Percentiles rank a stretch among this genome's conserved stretches.
These are phyloP conservation scores for Hirudinaria manillensis DNA, from an alignment of 2,888 invertebrate genomes.

Conservation along the genomic window DNA sequence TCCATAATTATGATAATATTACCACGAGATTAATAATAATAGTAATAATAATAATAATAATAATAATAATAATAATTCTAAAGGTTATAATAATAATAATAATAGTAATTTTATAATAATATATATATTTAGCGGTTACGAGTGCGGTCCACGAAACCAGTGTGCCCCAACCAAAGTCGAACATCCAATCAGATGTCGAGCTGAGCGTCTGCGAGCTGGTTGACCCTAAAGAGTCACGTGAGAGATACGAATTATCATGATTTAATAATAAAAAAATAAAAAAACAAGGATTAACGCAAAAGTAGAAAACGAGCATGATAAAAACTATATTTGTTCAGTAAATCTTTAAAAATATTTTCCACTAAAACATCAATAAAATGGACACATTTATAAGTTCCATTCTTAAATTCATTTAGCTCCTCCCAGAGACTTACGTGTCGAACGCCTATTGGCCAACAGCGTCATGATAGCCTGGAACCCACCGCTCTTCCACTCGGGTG, in stretches of 20 bases:
- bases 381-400: background rate
- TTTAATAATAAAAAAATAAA: background rate
- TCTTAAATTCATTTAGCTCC: constrained; percentile 62
- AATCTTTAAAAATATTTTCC: background rate
- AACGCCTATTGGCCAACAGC: constrained; percentile 94
- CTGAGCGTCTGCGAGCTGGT: constrained; percentile 22
- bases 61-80: no score
- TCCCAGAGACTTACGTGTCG: constrained; percentile 89
- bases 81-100: no score
- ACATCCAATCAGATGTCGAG: background rate
- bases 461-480: constrained; percentile 95
- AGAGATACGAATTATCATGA: background rate
- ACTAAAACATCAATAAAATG: background rate
- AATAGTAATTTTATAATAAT: background rate
- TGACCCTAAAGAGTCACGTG: constrained; percentile 28
- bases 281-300: no score
- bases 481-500: constrained; percentile 56
- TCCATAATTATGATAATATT: no score
- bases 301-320: no score
- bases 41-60: no score
- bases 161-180: background rate
- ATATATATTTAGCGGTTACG: background rate
- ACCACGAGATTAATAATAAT: no score
- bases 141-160: background rate
- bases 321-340: background rate